Percentiles rank a stretch among this genome's conserved stretches.
Evolutionary conservation across 2,113 vertebrate genomes (phyloP).

Genomic region (Triplophysa rosa): DNA sequence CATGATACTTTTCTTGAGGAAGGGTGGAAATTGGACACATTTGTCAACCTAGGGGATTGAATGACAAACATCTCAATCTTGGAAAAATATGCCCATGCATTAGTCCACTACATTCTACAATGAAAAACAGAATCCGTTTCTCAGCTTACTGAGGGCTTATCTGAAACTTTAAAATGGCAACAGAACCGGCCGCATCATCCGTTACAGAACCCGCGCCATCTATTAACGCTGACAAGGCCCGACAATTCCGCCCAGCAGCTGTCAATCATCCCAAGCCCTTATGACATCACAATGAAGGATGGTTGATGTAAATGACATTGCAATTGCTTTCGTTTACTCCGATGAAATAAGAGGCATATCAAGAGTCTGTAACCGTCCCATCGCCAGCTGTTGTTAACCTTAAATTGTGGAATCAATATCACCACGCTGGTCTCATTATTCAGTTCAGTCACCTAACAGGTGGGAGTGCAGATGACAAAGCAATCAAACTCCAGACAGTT

Average conservation of each 20-base stretch:
- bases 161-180: constrained; percentile 12
- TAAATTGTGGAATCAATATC: constrained; percentile 25
- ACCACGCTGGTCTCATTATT: constrained; percentile 21
- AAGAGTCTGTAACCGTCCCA: neutral
- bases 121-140: constrained; percentile 17
- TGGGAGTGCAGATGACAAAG: constrained; percentile 30
- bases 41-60: constrained; percentile 27
- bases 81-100: constrained; percentile 18
- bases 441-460: constrained; percentile 27
- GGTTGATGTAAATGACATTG: constrained; percentile 22
- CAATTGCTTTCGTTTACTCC: neutral
- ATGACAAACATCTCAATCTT: constrained; percentile 45
- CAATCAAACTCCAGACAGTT: constrained; percentile 29
- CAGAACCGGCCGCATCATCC: neutral
- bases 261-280: constrained; percentile 21
- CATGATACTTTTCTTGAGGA: constrained; percentile 24
- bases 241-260: constrained; percentile 3
- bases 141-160: constrained; percentile 9
- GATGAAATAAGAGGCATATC: constrained; percentile 12
- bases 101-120: constrained; percentile 11
- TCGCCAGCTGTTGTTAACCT: constrained; percentile 15
- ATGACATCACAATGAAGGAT: constrained; percentile 41
- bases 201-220: neutral
- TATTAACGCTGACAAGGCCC: neutral
- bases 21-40: constrained; percentile 37